These are phyloP conservation scores for Rhinatrema bivittatum DNA, from an alignment of 2,797 vertebrate species.

Conservation along the genomic window DNA sequence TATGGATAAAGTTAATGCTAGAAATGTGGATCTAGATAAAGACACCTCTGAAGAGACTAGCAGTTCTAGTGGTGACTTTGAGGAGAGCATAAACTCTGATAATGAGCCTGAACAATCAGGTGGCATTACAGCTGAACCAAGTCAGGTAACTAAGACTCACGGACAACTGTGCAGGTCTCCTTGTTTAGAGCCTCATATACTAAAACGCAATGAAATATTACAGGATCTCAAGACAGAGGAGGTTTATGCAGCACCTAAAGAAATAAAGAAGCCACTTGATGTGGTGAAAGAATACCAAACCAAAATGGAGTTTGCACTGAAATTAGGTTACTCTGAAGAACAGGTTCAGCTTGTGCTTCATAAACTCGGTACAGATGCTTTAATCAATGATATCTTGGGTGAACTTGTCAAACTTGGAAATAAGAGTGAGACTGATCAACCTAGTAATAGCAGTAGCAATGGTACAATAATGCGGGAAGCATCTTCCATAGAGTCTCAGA, in stretches of 20 bases:
- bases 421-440: conserved; percentile 74
- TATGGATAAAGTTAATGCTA: conserved; percentile 62
- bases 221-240: conserved; percentile 61
- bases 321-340: conserved; percentile 90
- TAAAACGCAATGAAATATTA: conserved; percentile 49
- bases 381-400: conserved; percentile 92
- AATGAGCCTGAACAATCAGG: conserved; percentile 71
- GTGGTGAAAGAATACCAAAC: conserved; percentile 73
- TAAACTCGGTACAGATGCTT: conserved; percentile 85
- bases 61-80: conserved; percentile 60
- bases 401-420: conserved; percentile 95
- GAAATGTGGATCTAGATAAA: conserved; percentile 55
- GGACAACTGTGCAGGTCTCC: conserved; percentile 56
- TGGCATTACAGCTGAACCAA: conserved; percentile 44
- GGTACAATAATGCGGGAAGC: conserved; percentile 51
- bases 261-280: conserved; percentile 53
- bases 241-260: conserved; percentile 45
- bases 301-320: conserved; percentile 94
- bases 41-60: conserved; percentile 55
- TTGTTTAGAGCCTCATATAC: conserved; percentile 54
- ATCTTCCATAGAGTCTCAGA: conserved; percentile 67
- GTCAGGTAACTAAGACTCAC: conserved; percentile 58
- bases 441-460: conserved; percentile 38
- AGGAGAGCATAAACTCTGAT: conserved; percentile 76
- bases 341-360: conserved; percentile 85